Evolutionary conservation across 2,797 vertebrate genomes (phyloP).

Genomic region (Lateolabrax maculatus): DNA sequence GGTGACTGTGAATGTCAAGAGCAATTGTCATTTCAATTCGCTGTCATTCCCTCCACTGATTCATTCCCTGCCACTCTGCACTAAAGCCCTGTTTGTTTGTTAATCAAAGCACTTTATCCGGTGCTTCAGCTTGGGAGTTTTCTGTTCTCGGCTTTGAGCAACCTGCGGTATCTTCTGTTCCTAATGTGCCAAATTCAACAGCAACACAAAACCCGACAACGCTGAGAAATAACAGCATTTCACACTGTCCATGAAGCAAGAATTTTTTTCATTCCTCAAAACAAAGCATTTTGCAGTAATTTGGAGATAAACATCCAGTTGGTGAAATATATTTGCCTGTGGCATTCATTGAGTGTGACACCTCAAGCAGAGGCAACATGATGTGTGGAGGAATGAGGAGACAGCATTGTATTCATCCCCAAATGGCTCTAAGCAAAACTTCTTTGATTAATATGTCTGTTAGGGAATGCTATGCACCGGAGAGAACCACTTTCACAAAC

Average conservation of each 20-base stretch:
- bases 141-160: slow-evolving; percentile 50
- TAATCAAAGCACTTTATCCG: slow-evolving; percentile 70
- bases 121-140: slow-evolving; percentile 60
- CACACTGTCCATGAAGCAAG: slow-evolving; percentile 17
- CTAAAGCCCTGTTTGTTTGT: slow-evolving; percentile 63
- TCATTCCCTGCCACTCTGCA: slow-evolving; percentile 50
- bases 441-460: slow-evolving; percentile 79
- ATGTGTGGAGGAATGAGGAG: slow-evolving; percentile 52
- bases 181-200: slow-evolving; percentile 63
- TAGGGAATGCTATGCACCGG: slow-evolving; percentile 58
- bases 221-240: slow-evolving; percentile 34
- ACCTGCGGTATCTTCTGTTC: slow-evolving; percentile 43
- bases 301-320: slow-evolving; percentile 52
- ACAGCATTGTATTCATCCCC: slow-evolving; percentile 69
- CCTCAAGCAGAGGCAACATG: slow-evolving; percentile 54
- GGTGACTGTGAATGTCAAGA: slow-evolving; percentile 52
- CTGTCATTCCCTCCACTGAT: slow-evolving; percentile 47
- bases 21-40: slow-evolving; percentile 23
- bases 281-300: slow-evolving; percentile 59
- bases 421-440: slow-evolving; percentile 70
- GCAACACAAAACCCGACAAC: slow-evolving; percentile 3
- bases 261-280: slow-evolving; percentile 58
- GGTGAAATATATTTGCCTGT: slow-evolving; percentile 59
- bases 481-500: slow-evolving; percentile 67
- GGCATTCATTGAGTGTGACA: slow-evolving; percentile 61